Conservation (phyloP, 2,113 vertebrate species). For the Notarius lentiginosus region DNA sequence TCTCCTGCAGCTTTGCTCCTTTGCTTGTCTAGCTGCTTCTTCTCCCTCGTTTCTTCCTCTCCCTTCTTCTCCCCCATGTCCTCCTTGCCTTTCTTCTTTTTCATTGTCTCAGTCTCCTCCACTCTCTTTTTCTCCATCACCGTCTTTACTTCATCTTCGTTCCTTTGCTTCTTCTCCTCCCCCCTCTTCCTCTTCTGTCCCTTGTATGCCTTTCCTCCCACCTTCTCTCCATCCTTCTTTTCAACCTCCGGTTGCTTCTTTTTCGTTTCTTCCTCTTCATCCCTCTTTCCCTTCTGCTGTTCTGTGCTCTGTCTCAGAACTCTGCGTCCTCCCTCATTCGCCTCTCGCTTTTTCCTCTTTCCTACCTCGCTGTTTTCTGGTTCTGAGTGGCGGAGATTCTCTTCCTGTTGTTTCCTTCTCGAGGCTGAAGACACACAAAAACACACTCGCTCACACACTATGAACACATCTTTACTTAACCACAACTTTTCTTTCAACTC, state of each 20-base stretch:
- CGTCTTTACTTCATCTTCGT: neutral
- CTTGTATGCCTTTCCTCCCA: constrained; percentile 54
- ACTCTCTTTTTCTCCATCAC: neutral
- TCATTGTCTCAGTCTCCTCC: neutral
- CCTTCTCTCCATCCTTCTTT: constrained; percentile 59
- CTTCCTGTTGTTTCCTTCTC: constrained; percentile 12
- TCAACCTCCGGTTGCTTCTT: constrained; percentile 30
- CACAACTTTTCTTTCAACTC: neutral
- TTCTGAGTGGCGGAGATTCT: neutral
- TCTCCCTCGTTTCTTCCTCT: neutral
- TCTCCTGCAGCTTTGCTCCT: neutral
- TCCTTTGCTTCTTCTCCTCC: constrained; percentile 14
- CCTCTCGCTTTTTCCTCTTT: constrained; percentile 6
- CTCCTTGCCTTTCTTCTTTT: neutral
- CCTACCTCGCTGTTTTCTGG: neutral
- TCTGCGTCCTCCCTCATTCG: neutral
- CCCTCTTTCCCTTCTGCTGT: neutral
- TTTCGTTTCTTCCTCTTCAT: neutral
- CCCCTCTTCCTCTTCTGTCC: constrained; percentile 53
- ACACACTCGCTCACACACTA: neutral
- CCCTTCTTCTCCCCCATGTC: neutral
- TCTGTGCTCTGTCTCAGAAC: neutral
- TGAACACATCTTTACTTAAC: neutral
- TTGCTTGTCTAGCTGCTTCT: neutral
- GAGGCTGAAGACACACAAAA: constrained; percentile 11